Evolutionary conservation across 2,113 vertebrate genomes (phyloP).

Genomic region (Bagarius yarrelli): DNA sequence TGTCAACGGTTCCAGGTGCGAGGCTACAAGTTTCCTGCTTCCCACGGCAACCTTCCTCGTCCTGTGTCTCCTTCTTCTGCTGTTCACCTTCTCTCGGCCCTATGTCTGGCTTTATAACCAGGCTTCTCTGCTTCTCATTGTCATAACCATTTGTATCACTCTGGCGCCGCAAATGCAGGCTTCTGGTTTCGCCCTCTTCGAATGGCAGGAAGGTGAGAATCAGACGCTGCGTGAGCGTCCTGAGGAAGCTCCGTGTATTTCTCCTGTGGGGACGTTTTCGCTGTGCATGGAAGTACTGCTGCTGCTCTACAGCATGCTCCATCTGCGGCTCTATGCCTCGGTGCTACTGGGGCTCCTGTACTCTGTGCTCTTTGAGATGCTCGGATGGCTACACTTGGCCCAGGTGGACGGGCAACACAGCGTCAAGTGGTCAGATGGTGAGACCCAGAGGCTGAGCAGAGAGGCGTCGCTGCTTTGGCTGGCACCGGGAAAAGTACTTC

Average conservation of each 20-base stretch:
- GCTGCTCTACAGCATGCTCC: constrained; percentile 93
- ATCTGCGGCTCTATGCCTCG: constrained; percentile 89
- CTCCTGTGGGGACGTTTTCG: constrained; percentile 92
- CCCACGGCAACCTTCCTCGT: constrained; percentile 82
- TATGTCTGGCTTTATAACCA: constrained; percentile 85
- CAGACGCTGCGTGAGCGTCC: constrained; percentile 36
- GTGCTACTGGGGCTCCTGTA: constrained; percentile 87
- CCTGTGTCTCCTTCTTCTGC: constrained; percentile 80
- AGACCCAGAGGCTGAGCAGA: neutral
- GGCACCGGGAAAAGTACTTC: constrained; percentile 81
- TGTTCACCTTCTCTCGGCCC: constrained; percentile 86
- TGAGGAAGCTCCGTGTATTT: constrained; percentile 75
- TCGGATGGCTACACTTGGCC: constrained; percentile 81
- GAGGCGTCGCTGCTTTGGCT: constrained; percentile 75
- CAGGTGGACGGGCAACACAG: constrained; percentile 54
- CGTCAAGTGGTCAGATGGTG: constrained; percentile 26
- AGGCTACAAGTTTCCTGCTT: constrained; percentile 73
- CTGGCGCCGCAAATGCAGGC: constrained; percentile 85
- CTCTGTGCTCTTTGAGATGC: constrained; percentile 87
- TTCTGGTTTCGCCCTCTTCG: constrained; percentile 61
- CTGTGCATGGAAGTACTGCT: constrained; percentile 92
- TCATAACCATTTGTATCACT: constrained; percentile 84
- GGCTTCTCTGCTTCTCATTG: constrained; percentile 82
- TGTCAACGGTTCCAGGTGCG: constrained; percentile 73
- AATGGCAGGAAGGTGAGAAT: constrained; percentile 67